Conservation (phyloP, 2,888 invertebrate species). For the Camptogramma bilineatum region DNA sequence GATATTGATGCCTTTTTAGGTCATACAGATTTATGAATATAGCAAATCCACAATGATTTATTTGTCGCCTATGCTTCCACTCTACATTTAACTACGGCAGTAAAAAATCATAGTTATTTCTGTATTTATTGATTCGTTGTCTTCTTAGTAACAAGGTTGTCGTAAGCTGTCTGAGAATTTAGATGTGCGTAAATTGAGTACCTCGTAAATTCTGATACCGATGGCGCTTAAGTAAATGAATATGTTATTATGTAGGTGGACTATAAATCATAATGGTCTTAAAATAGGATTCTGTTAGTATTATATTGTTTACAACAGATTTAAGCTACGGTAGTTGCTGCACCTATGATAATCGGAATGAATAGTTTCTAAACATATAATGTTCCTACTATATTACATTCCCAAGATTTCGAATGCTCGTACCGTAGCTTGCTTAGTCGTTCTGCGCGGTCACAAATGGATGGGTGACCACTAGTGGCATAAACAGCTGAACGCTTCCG, state of each 20-base stretch:
- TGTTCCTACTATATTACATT: no score
- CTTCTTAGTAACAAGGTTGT: constrained; percentile 1
- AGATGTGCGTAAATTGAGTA: constrained; percentile 1
- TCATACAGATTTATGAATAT: constrained; percentile 1
- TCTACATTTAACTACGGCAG: not conserved
- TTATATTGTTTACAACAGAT: no score
- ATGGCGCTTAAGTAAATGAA: constrained; percentile 1
- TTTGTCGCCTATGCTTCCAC: not conserved
- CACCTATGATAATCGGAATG: no score
- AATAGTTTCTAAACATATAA: no score
- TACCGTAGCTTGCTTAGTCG: no score
- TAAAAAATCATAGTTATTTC: constrained; percentile 9
- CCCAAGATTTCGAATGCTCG: no score
- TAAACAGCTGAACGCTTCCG: no score
- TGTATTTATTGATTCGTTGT: constrained; percentile 19
- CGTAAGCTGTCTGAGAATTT: constrained; percentile 15
- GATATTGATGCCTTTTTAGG: not conserved
- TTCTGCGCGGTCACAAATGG: no score
- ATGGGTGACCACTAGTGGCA: no score
- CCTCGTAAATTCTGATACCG: constrained; percentile 18
- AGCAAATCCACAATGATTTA: not conserved
- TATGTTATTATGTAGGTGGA: not conserved
- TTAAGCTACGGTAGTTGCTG: no score
- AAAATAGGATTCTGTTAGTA: no score
- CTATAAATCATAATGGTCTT: not conserved